A percentile compares a stretch with the other conserved stretches of the same genome.
Conservation (phyloP, 2,797 vertebrate genomes). For the Oceanodroma leucorhoa region DNA sequence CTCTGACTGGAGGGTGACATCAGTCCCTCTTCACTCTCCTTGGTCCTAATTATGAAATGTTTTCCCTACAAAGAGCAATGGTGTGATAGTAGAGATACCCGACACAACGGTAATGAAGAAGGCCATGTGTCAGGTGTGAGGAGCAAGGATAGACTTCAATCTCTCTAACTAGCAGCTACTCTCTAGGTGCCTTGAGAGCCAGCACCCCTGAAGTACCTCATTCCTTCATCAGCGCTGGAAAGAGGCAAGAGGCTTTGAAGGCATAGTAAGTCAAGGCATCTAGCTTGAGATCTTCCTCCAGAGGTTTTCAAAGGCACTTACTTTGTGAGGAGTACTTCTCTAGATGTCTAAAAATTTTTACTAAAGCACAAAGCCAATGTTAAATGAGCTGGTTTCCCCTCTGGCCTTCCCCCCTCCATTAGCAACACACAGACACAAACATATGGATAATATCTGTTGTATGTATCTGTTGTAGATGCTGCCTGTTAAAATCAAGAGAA, state of each 20-base stretch:
- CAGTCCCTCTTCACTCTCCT: neutral
- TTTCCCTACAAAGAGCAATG: neutral
- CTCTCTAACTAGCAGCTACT: neutral
- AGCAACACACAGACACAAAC: neutral
- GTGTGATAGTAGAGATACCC: neutral
- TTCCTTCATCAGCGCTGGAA: neutral
- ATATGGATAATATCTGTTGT: neutral
- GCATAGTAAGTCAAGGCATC: neutral
- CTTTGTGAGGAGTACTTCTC: neutral
- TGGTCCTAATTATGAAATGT: neutral
- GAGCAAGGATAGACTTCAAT: neutral
- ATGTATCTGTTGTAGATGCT: neutral
- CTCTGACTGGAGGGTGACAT: neutral
- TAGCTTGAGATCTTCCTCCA: neutral
- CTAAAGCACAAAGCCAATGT: neutral
- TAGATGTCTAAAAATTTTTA: neutral
- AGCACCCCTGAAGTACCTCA: neutral
- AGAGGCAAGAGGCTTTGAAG: neutral
- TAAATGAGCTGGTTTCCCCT: neutral
- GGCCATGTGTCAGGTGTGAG: neutral
- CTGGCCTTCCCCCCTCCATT: neutral
- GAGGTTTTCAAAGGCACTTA: neutral
- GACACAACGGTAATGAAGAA: neutral
- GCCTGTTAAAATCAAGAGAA: slow-evolving; percentile 22
- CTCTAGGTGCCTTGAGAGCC: neutral